phyloP scores from a whole-genome alignment of 2,113 vertebrate species.

The Sardina pilchardus region DNA sequence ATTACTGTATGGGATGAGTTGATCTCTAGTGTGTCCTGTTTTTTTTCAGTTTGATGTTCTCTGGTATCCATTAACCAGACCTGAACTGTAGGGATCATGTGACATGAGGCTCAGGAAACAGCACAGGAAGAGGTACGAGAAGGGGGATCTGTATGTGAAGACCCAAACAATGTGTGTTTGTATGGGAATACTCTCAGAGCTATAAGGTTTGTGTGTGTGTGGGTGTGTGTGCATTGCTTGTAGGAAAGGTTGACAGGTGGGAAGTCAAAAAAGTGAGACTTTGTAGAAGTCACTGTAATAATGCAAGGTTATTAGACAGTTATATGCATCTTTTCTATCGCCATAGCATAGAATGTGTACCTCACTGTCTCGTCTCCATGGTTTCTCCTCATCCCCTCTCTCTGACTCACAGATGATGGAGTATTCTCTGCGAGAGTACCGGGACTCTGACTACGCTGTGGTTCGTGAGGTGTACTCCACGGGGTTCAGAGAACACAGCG shows the following conservation, averaged over 20 bases:
- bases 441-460: constrained; percentile 40
- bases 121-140: background rate
- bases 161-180: background rate
- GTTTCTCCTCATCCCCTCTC: background rate
- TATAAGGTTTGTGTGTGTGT: background rate
- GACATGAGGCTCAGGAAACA: constrained; percentile 12
- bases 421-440: constrained; percentile 38
- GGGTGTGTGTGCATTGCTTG: background rate
- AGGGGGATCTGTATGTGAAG: background rate
- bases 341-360: background rate
- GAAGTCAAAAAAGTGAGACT: background rate
- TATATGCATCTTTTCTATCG: background rate
- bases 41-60: constrained; percentile 2
- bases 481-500: constrained; percentile 60
- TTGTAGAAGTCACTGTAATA: background rate
- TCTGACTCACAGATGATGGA: constrained; percentile 30
- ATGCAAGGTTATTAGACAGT: background rate
- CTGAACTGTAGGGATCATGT: constrained; percentile 14
- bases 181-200: background rate
- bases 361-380: background rate
- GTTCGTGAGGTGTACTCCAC: constrained; percentile 60
- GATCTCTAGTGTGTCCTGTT: background rate
- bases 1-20: background rate
- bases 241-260: background rate
- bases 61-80: constrained; percentile 16